These are phyloP conservation scores for Drosophila pruinosa DNA, from an alignment of 1,140 invertebrate genomes.

Conservation along the genomic window DNA sequence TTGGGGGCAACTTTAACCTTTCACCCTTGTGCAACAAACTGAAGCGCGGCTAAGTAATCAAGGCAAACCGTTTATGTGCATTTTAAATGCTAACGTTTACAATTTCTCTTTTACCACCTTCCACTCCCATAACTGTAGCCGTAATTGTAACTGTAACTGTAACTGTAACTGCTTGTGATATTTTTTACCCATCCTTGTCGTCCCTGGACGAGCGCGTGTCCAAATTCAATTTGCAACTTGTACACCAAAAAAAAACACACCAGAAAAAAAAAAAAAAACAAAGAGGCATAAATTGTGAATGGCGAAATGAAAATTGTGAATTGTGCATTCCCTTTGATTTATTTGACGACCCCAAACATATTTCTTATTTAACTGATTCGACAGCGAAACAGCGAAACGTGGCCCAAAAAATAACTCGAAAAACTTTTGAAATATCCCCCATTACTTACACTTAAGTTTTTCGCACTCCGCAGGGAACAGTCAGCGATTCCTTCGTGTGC, in stretches of 20 bases:
- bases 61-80: constrained; percentile 69
- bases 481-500: not conserved
- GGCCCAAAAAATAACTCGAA: not conserved
- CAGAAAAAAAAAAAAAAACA: not conserved
- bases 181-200: not conserved
- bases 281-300: not conserved
- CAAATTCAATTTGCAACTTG: constrained; percentile 29
- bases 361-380: not conserved
- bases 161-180: constrained; percentile 4
- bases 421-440: not conserved
- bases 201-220: not conserved
- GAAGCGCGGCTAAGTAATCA: constrained; percentile 60
- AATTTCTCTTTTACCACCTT: constrained; percentile 9
- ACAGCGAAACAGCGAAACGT: not conserved
- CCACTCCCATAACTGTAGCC: not conserved
- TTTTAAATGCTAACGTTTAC: constrained; percentile 42
- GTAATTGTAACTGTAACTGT: constrained; percentile 9
- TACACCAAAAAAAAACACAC: not conserved
- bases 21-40: constrained; percentile 51
- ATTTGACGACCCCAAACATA: not conserved
- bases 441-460: not conserved
- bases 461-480: not conserved
- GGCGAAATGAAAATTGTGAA: constrained; percentile 8
- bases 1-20: constrained; percentile 50
- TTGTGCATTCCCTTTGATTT: constrained; percentile 24